Conservation (phyloP, 2,113 vertebrate genomes). For the Takifugu bimaculatus region DNA sequence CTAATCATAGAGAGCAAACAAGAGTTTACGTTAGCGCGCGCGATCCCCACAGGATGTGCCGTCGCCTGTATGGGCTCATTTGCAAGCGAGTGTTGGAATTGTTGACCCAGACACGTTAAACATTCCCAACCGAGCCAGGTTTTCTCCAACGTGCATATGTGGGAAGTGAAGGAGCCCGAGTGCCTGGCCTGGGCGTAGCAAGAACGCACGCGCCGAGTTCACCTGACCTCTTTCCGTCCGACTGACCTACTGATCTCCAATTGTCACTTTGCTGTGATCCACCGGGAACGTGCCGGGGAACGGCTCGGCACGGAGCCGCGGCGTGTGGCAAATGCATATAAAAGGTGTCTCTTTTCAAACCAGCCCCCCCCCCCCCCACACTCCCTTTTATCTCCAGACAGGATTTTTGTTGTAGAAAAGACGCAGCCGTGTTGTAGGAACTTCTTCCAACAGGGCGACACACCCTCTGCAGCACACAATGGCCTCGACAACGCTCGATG, state of each 20-base stretch:
- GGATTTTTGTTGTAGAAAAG: background rate
- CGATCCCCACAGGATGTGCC: constrained; percentile 1
- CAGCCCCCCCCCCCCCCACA: too few relatives aligned
- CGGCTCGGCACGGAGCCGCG: background rate
- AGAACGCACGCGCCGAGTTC: too few relatives aligned
- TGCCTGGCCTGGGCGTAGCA: constrained; percentile 9
- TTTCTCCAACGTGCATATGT: constrained; percentile 16
- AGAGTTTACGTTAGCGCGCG: background rate
- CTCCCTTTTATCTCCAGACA: too few relatives aligned
- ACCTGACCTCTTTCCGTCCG: too few relatives aligned
- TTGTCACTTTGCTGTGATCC: constrained; percentile 1
- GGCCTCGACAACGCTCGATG: background rate
- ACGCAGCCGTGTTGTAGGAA: constrained; percentile 13
- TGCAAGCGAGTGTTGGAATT: constrained; percentile 18
- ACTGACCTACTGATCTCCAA: constrained; percentile 20
- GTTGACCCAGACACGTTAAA: background rate
- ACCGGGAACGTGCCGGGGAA: background rate
- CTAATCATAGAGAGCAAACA: constrained; percentile 32
- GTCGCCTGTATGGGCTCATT: background rate
- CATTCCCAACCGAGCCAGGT: too few relatives aligned
- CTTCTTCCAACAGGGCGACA: constrained; percentile 55
- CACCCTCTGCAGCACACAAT: constrained; percentile 50
- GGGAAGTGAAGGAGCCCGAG: constrained; percentile 24
- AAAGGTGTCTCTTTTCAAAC: too few relatives aligned
- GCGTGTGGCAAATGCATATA: too few relatives aligned